These are phyloP conservation scores for Tromatobia lineatoria DNA, from an alignment of 2,888 invertebrate genomes.

Conservation along the genomic window DNA sequence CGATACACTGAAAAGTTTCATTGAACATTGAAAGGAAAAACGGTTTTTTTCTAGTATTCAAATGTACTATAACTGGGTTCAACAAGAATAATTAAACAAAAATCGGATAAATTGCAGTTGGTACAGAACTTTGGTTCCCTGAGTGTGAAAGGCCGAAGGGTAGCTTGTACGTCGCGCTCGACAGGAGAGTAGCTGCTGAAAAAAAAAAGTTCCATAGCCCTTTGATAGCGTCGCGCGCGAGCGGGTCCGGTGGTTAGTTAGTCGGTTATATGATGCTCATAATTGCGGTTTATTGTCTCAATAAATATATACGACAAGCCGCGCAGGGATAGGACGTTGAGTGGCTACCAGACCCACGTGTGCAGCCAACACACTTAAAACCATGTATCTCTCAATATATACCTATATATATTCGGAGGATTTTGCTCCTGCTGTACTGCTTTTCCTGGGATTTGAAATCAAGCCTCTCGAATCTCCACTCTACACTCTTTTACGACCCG, in stretches of 20 bases:
- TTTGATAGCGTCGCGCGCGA: conserved; percentile 20
- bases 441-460: conserved; percentile 82
- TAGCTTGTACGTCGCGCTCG: neutral
- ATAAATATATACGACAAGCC: conserved; percentile 82
- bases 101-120: neutral
- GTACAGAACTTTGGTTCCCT: neutral
- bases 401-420: conserved; percentile 5
- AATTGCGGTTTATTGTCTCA: conserved; percentile 84
- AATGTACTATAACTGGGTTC: too few species aligned
- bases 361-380: neutral
- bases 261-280: conserved; percentile 77
- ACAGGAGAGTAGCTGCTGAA: conserved; percentile 16
- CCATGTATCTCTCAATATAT: neutral
- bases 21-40: too few species aligned
- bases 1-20: too few species aligned
- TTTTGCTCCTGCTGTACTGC: conserved; percentile 6
- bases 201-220: conserved; percentile 5
- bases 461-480: conserved; percentile 68
- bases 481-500: conserved; percentile 73
- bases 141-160: conserved; percentile 2
- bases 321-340: conserved; percentile 45
- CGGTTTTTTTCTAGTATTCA: too few species aligned
- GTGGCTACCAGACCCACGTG: conserved; percentile 4
- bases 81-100: too few species aligned
- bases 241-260: conserved; percentile 78